Conservation (phyloP, 1,140 invertebrate genomes). For the Brevipalpus yothersi region DNA sequence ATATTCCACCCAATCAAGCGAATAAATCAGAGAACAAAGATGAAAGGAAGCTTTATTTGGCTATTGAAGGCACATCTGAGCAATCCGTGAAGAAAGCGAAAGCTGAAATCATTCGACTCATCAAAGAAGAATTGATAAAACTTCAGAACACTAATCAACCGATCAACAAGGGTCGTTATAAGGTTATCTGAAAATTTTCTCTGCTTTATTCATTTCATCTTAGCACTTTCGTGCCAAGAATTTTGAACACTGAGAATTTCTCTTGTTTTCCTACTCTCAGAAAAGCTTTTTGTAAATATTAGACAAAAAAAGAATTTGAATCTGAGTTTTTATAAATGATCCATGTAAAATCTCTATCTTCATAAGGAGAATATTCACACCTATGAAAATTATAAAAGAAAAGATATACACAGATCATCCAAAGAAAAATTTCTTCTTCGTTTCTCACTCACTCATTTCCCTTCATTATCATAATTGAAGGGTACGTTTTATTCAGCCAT, state of each 20-base stretch:
- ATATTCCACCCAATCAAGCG: constrained; percentile 60
- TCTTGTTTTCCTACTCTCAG: no score
- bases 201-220: no score
- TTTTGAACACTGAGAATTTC: no score
- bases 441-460: not conserved
- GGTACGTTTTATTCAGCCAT: not conserved
- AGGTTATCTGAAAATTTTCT: constrained; percentile 44
- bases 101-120: constrained; percentile 86
- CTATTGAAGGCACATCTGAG: constrained; percentile 95
- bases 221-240: no score
- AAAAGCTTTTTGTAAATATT: no score
- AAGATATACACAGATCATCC: no score
- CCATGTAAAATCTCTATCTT: no score
- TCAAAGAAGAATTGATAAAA: constrained; percentile 90
- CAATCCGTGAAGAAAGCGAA: constrained; percentile 91
- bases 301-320: no score
- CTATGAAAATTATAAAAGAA: no score
- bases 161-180: constrained; percentile 73
- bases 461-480: not conserved
- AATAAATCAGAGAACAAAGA: constrained; percentile 35
- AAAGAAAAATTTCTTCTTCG: not conserved
- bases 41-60: constrained; percentile 86
- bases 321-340: no score
- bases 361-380: no score
- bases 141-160: constrained; percentile 49